Base-by-base conservation (phyloP, 2,113 vertebrate species). In the Todiramphus saurophagus region DNA sequence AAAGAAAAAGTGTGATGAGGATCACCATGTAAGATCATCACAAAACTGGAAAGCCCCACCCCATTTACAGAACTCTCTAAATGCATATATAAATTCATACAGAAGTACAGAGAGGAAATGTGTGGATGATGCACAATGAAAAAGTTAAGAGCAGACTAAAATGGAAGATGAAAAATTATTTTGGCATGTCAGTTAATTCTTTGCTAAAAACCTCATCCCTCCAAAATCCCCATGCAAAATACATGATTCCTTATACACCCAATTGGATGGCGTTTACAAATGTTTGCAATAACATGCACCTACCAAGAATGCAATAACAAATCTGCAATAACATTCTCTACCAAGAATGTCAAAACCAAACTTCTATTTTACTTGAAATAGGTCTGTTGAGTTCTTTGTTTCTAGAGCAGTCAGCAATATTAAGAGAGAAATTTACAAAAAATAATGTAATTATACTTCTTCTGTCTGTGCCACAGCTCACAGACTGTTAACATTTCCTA, bases 21-120 rank as follows among this genome's bases (percentile, higher is more conserved):
- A 73, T 50, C 56, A 83, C 24, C n/a, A n/a, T 0, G 0, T 83
- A 72, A 64, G 5, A 28, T 20, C 7, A 8, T 11, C 1, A 11
- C 10, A 86, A 91, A 89, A 82, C 58, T 7, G 75, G 43, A 83
- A 86, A 91, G 35, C 28, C 35, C 64, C 2, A 5, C 33, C n/a
- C 19, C 43, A 69, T 28, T 31, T 60, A 63, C 9, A 59, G 27
- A 72, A 24, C 23, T 75, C 30, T 15, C 44, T 64, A 31, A 16
- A 15, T 15, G 46, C 11, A 53, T 5, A 37, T 4, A 37, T 31
- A 63, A 30, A 51, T 59, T 70, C 18, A 30, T 59, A 62, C 41
- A 82, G 24, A 21, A 37, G 8, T 55, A 41, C 8, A 74, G 28
- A 79, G 33, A 76, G 11, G 12, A 85, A 50, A 55, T 37, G 9